Conservation (phyloP, 2,113 vertebrate genomes). For the Coryphaenoides rupestris region DNA sequence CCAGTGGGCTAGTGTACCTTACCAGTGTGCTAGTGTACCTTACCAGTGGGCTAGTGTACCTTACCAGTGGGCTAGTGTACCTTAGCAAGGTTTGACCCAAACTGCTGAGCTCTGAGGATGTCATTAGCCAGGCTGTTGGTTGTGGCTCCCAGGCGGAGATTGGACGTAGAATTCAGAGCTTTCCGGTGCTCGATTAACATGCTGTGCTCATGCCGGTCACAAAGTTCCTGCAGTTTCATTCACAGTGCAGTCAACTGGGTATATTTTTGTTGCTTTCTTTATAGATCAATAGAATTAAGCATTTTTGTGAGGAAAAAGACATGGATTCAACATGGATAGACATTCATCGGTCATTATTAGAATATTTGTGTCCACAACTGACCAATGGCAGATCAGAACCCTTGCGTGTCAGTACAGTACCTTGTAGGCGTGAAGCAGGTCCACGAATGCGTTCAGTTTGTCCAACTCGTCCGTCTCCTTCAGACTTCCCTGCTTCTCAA, state of each 20-base stretch:
- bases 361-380: too few species aligned
- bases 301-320: too few species aligned
- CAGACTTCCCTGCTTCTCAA: conserved; percentile 69
- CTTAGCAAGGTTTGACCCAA: conserved; percentile 73
- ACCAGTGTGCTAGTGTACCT: too few species aligned
- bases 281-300: neutral
- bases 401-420: conserved; percentile 52
- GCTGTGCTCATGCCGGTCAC: conserved; percentile 78
- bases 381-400: too few species aligned
- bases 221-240: conserved; percentile 68
- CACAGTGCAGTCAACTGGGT: neutral
- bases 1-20: too few species aligned
- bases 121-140: conserved; percentile 59
- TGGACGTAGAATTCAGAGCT: conserved; percentile 70
- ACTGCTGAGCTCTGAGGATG: conserved; percentile 67
- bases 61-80: neutral
- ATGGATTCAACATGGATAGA: too few species aligned
- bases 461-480: conserved; percentile 83
- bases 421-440: conserved; percentile 81
- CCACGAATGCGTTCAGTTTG: conserved; percentile 81
- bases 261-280: neutral
- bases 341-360: too few species aligned
- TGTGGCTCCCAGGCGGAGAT: conserved; percentile 72
- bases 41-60: too few species aligned
- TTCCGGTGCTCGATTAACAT: conserved; percentile 67